Base-by-base conservation (phyloP, 2,888 invertebrate genomes). In the Mellilla xanthometata region DNA sequence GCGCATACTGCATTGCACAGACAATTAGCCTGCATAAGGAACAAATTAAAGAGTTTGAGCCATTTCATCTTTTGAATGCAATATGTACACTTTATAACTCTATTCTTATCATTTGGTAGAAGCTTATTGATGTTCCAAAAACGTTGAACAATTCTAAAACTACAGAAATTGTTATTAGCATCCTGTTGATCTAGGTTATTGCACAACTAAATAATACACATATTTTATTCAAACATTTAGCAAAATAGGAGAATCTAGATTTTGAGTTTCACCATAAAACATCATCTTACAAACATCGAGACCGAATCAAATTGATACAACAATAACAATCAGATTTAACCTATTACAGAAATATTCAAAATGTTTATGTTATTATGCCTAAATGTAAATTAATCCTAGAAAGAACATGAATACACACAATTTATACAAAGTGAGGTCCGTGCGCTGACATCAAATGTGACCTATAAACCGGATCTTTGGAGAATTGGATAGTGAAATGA, bases 361-460 rank as follows among this genome's bases (percentile, higher is more conserved):
- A 10, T 24, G 24, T 38, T 47, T 13, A 47, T 36, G 43, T 36
- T 41, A 44, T 43, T 36, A 49, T 28, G 39, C 28, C 24, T 48
- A 42, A 42, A 2, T 10, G 9, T 42, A 48, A 38, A 38, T 29
- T 41, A 39, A 34, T 19, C 30, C 28, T 38, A 38, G 15, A 36
- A 34, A 22, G 23, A 34, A 30, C 39, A 43, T 39, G 36, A 29
- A 31, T 32, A 40, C 41, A 12, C 10, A 48, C 28, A 10, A 31
- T 29, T 26, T 9, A 42, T 27, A 34, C 29, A 49, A 50, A 50
- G 50, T 53, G 52, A 53, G 52, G 52, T 44, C 52, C 27, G 29
- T 26, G 33, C 32, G 15, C 35, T 48, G 40, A 24, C 27, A 9
- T 23, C 2, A 3, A 33, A 22, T 34, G 26, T 23, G 24, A 31